Base-by-base conservation (phyloP, 2,113 vertebrate genomes). In the Martes martes region DNA sequence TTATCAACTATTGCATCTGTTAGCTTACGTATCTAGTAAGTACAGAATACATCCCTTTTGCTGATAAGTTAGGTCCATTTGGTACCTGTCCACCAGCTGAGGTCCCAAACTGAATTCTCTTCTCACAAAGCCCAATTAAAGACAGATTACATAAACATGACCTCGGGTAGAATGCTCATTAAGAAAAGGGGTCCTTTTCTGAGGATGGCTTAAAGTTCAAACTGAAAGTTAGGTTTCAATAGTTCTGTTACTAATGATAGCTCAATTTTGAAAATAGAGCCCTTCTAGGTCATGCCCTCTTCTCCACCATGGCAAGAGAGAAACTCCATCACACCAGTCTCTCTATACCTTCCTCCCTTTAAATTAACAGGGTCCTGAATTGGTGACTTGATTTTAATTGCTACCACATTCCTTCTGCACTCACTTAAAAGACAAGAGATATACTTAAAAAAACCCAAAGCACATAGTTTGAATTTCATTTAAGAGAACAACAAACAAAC, bases 131-230 rank as follows among this genome's bases (percentile, higher is more conserved):
- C 59, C 94, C 98, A 98, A 96, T 98, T 98, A 98, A 98, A 91
- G 83, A 91, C 65, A 96, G 96, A 98, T 98, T 99, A 97, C 95
- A 97, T 97, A 98, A 98, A 98, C 94, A 98, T 67, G 97, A 98
- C 95, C 91, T 98, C 86, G 26, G 96, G 96, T 96, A 97, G 94
- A 0, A 47, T 81, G 91, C 92, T 99, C 97, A 98, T 98, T 99
- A 98, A 98, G 76, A 95, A 98, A 98, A 96, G 71, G 97, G 97
- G 95, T 98, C 97, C 92, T 98, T 96, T 94, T 94, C 98, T 96
- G 94, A 91, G 98, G 96, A 47, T 97, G 52, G 91, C 98, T 94
- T 91, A 96, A 94, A 91, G 97, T 98, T 99, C 98, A 99, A 97
- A 98, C 67, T 97, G 71, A 80, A 98, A 98, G 91, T 87, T 98